A percentile compares a stretch with the other conserved stretches of the same genome.
Evolutionary conservation across 2,113 vertebrate genomes (phyloP).

Genomic region (Corvus cornix): DNA sequence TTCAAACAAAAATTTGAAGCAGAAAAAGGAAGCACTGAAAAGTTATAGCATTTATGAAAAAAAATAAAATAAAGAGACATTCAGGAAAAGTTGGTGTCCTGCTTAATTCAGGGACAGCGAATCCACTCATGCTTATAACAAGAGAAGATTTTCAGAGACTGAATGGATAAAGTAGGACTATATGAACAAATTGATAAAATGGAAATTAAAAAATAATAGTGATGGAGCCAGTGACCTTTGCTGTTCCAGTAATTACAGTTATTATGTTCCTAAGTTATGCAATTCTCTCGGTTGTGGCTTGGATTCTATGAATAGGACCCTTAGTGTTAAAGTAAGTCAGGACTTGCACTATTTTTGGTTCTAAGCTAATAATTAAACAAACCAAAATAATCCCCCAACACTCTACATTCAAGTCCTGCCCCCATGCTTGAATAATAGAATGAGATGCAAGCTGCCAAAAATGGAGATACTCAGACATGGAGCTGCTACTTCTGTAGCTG

Average conservation of each 20-base stretch:
- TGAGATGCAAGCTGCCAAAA: slow-evolving; percentile 26
- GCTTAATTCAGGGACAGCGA: background rate
- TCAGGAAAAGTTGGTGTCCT: background rate
- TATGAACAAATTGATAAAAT: background rate
- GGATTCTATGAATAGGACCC: slow-evolving; percentile 27
- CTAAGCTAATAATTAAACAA: slow-evolving; percentile 70
- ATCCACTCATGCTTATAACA: background rate
- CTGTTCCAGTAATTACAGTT: slow-evolving; percentile 1
- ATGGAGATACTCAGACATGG: background rate
- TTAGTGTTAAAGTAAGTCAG: slow-evolving; percentile 50
- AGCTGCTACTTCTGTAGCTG: background rate
- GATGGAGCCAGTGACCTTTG: slow-evolving; percentile 24
- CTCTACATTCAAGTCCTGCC: slow-evolving; percentile 11
- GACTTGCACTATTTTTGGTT: slow-evolving; percentile 57
- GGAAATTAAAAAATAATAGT: slow-evolving; percentile 26
- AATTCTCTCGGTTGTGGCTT: slow-evolving; percentile 28
- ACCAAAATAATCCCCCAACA: background rate
- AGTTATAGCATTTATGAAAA: background rate
- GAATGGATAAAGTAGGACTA: background rate
- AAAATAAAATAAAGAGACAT: background rate
- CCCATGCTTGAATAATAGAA: slow-evolving; percentile 38
- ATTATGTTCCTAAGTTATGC: slow-evolving; percentile 36
- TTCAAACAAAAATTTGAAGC: background rate
- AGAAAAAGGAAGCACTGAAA: background rate
- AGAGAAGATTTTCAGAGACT: background rate